A percentile compares a stretch with the other conserved stretches of the same genome.
phyloP scores from a whole-genome alignment of 2,113 vertebrate species.

The Haplotaxodon microlepis region DNA sequence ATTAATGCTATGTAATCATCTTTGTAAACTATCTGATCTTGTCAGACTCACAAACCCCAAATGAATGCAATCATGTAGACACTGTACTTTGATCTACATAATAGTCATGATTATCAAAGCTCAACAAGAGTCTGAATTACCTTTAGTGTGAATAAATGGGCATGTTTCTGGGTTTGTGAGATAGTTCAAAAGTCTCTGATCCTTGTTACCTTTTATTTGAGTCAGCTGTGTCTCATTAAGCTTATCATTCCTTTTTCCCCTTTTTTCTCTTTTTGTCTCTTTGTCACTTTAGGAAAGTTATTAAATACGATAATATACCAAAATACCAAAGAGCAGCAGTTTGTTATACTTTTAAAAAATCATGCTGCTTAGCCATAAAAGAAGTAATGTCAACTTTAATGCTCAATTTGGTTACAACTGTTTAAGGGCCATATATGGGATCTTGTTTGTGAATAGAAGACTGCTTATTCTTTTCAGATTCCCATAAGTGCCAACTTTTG shows the following conservation, averaged over 20 bases:
- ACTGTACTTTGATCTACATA: background rate
- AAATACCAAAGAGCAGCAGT: background rate
- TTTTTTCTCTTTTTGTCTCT: background rate
- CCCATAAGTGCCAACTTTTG: background rate
- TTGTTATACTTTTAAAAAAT: background rate
- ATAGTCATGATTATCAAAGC: background rate
- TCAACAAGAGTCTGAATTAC: background rate
- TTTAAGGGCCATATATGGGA: background rate
- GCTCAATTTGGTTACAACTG: background rate
- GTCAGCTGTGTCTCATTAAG: background rate
- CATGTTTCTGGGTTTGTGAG: background rate
- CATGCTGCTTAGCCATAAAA: background rate
- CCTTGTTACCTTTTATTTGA: background rate
- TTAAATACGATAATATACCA: background rate
- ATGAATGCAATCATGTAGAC: background rate
- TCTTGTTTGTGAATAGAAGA: background rate
- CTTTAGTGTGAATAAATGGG: background rate
- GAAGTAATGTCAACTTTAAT: background rate
- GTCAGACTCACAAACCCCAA: background rate
- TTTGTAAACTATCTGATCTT: background rate
- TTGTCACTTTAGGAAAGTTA: background rate
- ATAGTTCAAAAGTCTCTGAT: background rate
- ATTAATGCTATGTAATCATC: background rate
- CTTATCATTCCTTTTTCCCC: rapidly evolving
- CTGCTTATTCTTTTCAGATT: background rate